Evolutionary conservation across 2,797 vertebrate species (phyloP).

Genomic region (Chaenodraco wilsoni): DNA sequence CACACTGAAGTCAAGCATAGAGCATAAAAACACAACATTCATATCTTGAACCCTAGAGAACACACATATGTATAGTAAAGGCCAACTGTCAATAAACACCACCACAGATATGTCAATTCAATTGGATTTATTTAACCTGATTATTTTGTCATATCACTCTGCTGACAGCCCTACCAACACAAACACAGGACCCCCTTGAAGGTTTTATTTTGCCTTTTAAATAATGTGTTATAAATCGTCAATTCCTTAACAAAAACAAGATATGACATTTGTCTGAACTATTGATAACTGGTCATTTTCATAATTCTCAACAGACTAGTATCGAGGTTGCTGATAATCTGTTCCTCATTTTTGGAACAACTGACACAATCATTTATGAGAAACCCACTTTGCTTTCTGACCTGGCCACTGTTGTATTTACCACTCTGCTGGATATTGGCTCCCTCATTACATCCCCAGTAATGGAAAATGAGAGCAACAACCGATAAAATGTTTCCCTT

Average conservation of each 20-base stretch:
- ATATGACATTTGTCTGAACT: not conserved
- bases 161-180: not conserved
- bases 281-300: not conserved
- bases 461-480: conserved; percentile 15
- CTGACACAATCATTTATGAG: not conserved
- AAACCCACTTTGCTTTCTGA: conserved; percentile 8
- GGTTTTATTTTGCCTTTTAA: not conserved
- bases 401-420: conserved; percentile 7
- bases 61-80: not conserved
- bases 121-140: not conserved
- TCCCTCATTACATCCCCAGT: conserved; percentile 5
- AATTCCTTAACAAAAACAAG: not conserved
- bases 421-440: conserved; percentile 11
- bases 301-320: not conserved
- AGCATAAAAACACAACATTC: not conserved
- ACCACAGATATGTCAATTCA: not conserved
- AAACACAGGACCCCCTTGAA: no score
- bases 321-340: conserved; percentile 11
- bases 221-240: not conserved
- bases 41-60: not conserved
- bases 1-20: not conserved
- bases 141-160: not conserved
- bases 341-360: not conserved
- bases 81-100: not conserved
- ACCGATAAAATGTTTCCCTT: not conserved